Conservation (phyloP, 1,140 invertebrate genomes). For the Cepaea nemoralis region DNA sequence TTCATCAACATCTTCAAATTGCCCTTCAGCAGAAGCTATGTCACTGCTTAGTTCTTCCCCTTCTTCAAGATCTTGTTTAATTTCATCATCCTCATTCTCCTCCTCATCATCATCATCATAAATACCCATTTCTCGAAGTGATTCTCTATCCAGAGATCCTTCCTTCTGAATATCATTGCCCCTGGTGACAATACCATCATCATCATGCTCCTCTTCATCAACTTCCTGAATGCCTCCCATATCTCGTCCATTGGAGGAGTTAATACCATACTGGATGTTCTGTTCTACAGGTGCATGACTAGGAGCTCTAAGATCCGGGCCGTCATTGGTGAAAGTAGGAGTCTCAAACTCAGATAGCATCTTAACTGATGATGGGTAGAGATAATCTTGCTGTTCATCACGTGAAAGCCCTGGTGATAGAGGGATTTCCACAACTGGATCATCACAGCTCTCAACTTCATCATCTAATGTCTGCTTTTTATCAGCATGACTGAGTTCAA, state of each 20-base stretch:
- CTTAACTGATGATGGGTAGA: not conserved
- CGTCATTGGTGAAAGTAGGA: conserved; percentile 41
- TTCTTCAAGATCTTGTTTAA: conserved; percentile 43
- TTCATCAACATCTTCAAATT: conserved; percentile 40
- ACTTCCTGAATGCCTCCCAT: conserved; percentile 59
- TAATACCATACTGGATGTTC: conserved; percentile 51
- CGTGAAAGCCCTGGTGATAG: conserved; percentile 43
- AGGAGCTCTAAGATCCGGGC: not conserved
- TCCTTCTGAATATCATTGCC: not conserved
- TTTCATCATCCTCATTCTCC: conserved; percentile 41
- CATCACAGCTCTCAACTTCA: not conserved
- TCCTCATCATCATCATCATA: conserved; percentile 54
- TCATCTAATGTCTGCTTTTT: conserved; percentile 26
- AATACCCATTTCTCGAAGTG: conserved; percentile 47
- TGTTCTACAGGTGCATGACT: conserved; percentile 33
- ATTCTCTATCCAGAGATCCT: conserved; percentile 18
- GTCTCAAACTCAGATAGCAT: conserved; percentile 6
- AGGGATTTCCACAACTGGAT: conserved; percentile 39
- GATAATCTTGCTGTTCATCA: conserved; percentile 33
- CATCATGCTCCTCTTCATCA: conserved; percentile 50
- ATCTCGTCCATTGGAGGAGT: conserved; percentile 25
- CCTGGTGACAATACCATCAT: not conserved
- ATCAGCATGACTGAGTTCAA: conserved; percentile 14
- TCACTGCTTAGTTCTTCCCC: conserved; percentile 39
- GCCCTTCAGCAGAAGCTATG: conserved; percentile 26